A percentile compares a stretch with the other conserved stretches of the same genome.
phyloP scores from a whole-genome alignment of 1,140 invertebrate genomes.

The Thalassaphorura encarpata region DNA sequence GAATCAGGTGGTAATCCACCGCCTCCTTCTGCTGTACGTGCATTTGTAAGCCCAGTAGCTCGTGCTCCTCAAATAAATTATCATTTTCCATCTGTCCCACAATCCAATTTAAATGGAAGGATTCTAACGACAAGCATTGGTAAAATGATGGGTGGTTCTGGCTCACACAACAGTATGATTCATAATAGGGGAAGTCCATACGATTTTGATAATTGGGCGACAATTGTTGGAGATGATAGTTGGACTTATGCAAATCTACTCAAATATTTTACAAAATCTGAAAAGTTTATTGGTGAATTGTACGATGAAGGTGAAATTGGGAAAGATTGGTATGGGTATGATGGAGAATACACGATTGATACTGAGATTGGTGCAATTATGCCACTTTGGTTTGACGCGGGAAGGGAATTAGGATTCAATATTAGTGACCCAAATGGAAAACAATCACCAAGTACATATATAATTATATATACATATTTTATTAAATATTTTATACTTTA shows the following conservation, averaged over 20 bases:
- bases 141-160: constrained; percentile 9
- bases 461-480: not conserved
- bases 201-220: constrained; percentile 76
- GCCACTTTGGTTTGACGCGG: not conserved
- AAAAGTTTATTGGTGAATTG: constrained; percentile 36
- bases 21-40: not conserved
- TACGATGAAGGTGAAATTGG: not conserved
- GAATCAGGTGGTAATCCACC: constrained; percentile 5
- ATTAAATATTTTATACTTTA: not conserved
- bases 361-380: not conserved
- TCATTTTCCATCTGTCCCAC: not conserved
- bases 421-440: constrained; percentile 8
- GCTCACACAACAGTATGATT: constrained; percentile 3
- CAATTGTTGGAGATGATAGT: constrained; percentile 41
- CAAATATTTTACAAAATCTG: constrained; percentile 40
- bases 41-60: not conserved
- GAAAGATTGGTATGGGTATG: not conserved
- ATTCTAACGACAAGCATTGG: not conserved
- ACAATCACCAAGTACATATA: not conserved
- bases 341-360: not conserved
- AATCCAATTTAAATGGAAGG: not conserved
- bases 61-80: constrained; percentile 11
- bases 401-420: constrained; percentile 8
- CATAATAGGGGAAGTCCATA: constrained; percentile 11
- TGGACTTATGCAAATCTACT: constrained; percentile 56